Conservation (phyloP, 2,888 invertebrate genomes). For the Chloroclystis v-ata region DNA sequence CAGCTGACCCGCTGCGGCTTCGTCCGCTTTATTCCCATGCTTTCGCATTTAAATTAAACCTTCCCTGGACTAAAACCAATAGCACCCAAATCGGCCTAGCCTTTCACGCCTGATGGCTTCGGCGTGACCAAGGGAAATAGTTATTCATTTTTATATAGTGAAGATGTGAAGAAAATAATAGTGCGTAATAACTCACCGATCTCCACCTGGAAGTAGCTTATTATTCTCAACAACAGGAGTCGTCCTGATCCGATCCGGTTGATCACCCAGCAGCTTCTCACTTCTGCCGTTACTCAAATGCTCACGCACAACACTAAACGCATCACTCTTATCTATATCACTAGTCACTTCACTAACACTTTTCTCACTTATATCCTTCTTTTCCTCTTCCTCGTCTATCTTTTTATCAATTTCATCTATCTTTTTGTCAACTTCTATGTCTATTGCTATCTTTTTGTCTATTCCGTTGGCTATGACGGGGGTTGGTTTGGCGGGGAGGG, state of each 20-base stretch:
- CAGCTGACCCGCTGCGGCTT: too few species aligned
- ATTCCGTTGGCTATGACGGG: constrained; percentile 69
- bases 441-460: constrained; percentile 45
- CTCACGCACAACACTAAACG: constrained; percentile 65
- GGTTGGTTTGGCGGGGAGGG: constrained; percentile 67
- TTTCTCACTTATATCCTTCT: constrained; percentile 67
- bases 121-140: too few species aligned
- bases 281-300: constrained; percentile 82
- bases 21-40: too few species aligned
- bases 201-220: constrained; percentile 77
- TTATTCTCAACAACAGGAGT: constrained; percentile 80
- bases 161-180: too few species aligned
- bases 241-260: constrained; percentile 79
- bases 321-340: constrained; percentile 68
- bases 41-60: too few species aligned
- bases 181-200: constrained; percentile 66
- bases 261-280: constrained; percentile 84
- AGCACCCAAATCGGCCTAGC: too few species aligned
- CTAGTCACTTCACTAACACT: constrained; percentile 59
- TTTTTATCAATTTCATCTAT: constrained; percentile 15
- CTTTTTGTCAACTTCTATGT: constrained; percentile 49
- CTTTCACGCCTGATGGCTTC: too few species aligned
- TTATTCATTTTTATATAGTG: too few species aligned
- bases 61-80: too few species aligned
- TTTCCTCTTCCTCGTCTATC: constrained; percentile 50